Percentiles rank a stretch among this genome's conserved stretches.
Conservation (phyloP, 2,888 invertebrate species). For the Neoscelio sp. region DNA sequence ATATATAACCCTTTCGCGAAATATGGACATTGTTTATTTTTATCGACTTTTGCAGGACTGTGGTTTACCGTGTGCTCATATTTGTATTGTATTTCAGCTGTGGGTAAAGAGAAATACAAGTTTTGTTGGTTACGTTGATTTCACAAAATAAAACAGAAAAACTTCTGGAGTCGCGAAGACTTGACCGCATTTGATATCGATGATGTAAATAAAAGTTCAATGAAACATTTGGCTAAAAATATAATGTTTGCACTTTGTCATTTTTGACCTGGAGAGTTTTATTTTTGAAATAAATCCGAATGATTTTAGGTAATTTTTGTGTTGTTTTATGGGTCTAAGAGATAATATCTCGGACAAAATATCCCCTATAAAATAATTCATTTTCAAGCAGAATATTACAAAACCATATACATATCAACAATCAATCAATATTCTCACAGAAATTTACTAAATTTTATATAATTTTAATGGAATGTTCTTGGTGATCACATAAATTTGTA, state of each 20-base stretch:
- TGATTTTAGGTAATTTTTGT: background rate
- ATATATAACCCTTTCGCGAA: conserved; percentile 54
- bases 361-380: too few relatives aligned
- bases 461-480: too few relatives aligned
- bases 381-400: too few relatives aligned
- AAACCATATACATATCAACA: too few relatives aligned
- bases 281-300: background rate
- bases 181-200: conserved; percentile 63
- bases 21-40: conserved; percentile 58
- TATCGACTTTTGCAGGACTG: conserved; percentile 40
- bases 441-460: too few relatives aligned
- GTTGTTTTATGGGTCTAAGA: too few relatives aligned
- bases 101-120: conserved; percentile 13
- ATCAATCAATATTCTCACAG: too few relatives aligned
- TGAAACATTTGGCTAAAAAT: conserved; percentile 63
- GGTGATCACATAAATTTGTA: too few relatives aligned
- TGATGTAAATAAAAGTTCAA: conserved; percentile 66
- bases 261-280: background rate
- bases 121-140: conserved; percentile 31
- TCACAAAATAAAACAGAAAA: conserved; percentile 40
- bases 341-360: too few relatives aligned
- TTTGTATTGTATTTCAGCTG: conserved; percentile 50
- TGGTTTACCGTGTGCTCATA: conserved; percentile 55
- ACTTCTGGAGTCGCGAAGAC: conserved; percentile 14
- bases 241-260: background rate